A percentile compares a stretch with the other conserved stretches of the same genome.
Evolutionary conservation across 1,140 invertebrate genomes (phyloP).

Genomic region (Lucilia sericata): DNA sequence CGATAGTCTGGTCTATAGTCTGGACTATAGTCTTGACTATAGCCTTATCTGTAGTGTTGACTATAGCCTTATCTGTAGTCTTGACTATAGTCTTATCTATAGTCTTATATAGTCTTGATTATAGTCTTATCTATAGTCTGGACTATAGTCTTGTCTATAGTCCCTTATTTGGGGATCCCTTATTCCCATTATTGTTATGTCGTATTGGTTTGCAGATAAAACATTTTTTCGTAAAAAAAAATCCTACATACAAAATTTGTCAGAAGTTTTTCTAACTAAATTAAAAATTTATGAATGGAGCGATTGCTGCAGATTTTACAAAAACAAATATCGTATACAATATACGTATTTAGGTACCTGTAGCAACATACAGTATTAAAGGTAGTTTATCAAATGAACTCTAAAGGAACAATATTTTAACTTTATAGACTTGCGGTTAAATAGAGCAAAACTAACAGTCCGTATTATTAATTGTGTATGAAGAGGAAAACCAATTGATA

Average conservation of each 20-base stretch:
- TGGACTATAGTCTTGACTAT: no score
- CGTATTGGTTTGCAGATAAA: constrained; percentile 7
- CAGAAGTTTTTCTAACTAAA: not conserved
- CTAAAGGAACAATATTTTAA: not conserved
- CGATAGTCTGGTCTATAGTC: no score
- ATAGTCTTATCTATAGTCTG: no score
- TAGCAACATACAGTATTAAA: no score
- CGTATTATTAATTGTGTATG: not conserved
- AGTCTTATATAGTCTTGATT: no score
- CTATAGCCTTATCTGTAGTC: no score
- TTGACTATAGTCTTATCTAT: no score
- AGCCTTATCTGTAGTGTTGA: no score
- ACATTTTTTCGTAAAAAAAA: not conserved
- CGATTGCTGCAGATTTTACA: not conserved
- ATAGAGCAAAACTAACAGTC: not conserved
- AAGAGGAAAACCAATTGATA: not conserved
- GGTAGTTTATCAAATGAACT: no score
- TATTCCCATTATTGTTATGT: not conserved
- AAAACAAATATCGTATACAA: not conserved
- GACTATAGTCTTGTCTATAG: no score
- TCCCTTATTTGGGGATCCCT: not conserved
- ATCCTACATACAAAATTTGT: not conserved
- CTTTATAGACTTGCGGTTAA: not conserved
- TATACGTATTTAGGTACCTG: no score
- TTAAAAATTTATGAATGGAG: not conserved